Evolutionary conservation across 2,113 vertebrate genomes (phyloP).

Genomic region (Nerophis ophidion): DNA sequence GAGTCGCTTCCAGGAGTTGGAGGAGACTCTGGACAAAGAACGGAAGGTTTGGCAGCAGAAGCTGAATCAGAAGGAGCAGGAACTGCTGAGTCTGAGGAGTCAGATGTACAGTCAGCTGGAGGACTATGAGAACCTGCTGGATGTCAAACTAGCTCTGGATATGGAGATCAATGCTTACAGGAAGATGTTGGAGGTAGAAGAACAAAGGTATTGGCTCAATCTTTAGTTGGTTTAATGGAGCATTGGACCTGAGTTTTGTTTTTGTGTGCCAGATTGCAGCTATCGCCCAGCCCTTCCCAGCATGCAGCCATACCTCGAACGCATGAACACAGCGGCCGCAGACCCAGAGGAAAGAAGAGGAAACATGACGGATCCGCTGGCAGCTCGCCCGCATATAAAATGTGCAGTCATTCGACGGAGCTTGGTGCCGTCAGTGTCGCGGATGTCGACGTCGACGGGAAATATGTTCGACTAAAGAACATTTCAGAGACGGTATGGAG

Average conservation of each 20-base stretch:
- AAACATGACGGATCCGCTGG: conserved; percentile 63
- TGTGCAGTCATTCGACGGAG: conserved; percentile 59
- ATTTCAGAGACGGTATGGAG: conserved; percentile 64
- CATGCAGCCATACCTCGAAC: conserved; percentile 26
- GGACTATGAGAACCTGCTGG: conserved; percentile 78
- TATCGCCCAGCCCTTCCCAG: conserved; percentile 67
- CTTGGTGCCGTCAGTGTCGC: conserved; percentile 69
- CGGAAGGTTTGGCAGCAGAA: conserved; percentile 56
- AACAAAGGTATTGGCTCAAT: conserved; percentile 67
- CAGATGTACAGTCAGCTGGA: conserved; percentile 74
- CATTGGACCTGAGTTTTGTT: no score
- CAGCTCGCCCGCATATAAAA: conserved; percentile 51
- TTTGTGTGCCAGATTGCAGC: conserved; percentile 65
- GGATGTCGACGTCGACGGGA: conserved; percentile 76
- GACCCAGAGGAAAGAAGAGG: conserved; percentile 69
- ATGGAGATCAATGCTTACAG: conserved; percentile 72
- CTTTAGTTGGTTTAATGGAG: no score
- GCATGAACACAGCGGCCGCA: conserved; percentile 43
- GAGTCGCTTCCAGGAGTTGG: conserved; percentile 63
- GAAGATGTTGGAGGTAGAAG: conserved; percentile 85
- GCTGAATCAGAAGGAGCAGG: conserved; percentile 74
- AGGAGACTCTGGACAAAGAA: conserved; percentile 70
- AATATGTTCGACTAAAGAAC: conserved; percentile 76
- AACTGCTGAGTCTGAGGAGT: conserved; percentile 62
- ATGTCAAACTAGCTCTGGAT: conserved; percentile 67